A percentile compares a stretch with the other conserved stretches of the same genome.
Conservation (phyloP, 2,113 vertebrate genomes). For the Jacana jacana region DNA sequence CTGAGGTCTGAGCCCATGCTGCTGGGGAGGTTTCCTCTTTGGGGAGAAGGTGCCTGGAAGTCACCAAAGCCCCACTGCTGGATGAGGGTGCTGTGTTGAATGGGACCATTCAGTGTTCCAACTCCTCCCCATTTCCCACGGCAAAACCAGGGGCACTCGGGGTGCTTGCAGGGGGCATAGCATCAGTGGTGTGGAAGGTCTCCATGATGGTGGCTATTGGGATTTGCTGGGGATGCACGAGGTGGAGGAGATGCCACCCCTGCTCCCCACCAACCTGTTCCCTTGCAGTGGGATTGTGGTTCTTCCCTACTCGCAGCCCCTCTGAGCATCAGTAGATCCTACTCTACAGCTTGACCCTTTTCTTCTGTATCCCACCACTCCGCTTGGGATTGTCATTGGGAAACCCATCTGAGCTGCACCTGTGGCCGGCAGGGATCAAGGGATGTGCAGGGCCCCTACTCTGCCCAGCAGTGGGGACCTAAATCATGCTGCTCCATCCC, state of each 20-base stretch:
- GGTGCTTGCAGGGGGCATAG: neutral
- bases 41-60: neutral
- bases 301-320: neutral
- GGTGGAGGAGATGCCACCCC: neutral
- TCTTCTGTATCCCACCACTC: neutral
- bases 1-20: rapidly evolving
- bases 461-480: neutral
- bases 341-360: neutral
- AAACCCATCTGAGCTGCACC: neutral
- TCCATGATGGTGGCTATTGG: neutral
- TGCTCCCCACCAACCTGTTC: neutral
- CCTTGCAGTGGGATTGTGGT: rapidly evolving
- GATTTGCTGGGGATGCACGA: neutral
- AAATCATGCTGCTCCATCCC: neutral
- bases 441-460: neutral
- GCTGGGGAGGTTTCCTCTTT: neutral
- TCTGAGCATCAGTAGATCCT: neutral
- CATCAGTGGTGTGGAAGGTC: neutral
- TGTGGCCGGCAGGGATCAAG: neutral
- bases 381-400: rapidly evolving
- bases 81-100: neutral
- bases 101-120: neutral
- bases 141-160: neutral
- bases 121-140: neutral
- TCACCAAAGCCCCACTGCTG: neutral